A percentile compares a stretch with the other conserved stretches of the same genome.
Evolutionary conservation across 2,797 vertebrate species (phyloP).

Genomic region (Peromyscus aztecus): DNA sequence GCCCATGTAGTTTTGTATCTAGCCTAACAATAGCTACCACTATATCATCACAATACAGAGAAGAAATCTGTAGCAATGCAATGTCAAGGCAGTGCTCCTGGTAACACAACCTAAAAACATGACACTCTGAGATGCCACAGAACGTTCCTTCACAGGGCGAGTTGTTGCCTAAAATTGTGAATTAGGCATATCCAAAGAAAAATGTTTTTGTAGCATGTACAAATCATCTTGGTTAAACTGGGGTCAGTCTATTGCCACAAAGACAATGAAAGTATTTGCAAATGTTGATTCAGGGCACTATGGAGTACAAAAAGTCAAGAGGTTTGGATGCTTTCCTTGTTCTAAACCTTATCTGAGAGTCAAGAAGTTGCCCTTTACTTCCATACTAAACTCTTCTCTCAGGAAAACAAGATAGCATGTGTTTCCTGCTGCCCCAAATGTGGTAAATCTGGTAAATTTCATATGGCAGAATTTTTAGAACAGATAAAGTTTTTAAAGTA

Average conservation of each 20-base stretch:
- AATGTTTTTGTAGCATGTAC: neutral
- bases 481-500: neutral
- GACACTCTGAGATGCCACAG: neutral
- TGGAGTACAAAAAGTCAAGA: neutral
- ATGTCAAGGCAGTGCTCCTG: neutral
- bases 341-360: neutral
- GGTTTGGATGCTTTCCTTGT: neutral
- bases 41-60: neutral
- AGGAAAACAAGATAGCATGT: neutral
- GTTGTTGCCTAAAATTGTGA: neutral
- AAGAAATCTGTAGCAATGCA: accelerated
- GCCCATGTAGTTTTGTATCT: neutral
- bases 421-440: neutral
- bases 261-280: neutral
- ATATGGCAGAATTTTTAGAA: neutral
- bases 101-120: accelerated
- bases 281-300: no score
- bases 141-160: neutral
- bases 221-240: neutral
- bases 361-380: neutral
- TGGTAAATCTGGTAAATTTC: neutral
- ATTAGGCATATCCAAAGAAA: neutral
- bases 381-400: neutral
- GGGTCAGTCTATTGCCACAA: neutral
- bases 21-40: neutral